Percentiles rank a stretch among this genome's conserved stretches.
Evolutionary conservation across 2,797 vertebrate species (phyloP).

Genomic region (Phoeniculus purpureus): DNA sequence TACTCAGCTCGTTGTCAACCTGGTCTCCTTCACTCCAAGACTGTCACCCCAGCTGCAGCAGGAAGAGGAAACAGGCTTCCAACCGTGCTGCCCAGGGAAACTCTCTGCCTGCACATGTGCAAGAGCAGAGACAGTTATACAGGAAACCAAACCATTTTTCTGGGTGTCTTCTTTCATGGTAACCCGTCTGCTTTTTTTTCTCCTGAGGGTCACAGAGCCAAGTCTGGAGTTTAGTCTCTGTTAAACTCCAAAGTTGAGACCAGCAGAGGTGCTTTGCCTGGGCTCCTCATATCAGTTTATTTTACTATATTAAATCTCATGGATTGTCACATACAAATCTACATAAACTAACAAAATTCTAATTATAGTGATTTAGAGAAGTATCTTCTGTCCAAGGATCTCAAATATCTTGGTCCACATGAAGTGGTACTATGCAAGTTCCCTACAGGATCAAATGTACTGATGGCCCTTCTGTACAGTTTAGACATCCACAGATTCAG

Average conservation of each 20-base stretch:
- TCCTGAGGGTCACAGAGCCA: neutral
- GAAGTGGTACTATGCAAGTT: neutral
- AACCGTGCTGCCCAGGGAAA: neutral
- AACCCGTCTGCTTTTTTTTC: neutral
- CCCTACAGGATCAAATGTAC: neutral
- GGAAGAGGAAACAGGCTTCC: slow-evolving; percentile 29
- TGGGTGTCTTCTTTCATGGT: neutral
- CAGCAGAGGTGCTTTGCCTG: neutral
- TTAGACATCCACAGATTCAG: slow-evolving; percentile 15
- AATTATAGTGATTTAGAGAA: neutral
- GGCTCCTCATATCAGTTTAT: neutral
- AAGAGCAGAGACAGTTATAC: neutral
- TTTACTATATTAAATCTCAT: neutral
- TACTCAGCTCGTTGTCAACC: slow-evolving; percentile 65
- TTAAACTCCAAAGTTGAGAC: neutral
- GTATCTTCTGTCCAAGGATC: neutral
- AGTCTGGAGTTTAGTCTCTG: neutral
- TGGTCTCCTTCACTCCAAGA: slow-evolving; percentile 7
- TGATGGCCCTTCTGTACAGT: neutral
- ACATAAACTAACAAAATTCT: neutral
- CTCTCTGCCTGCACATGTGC: neutral
- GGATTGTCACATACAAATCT: neutral
- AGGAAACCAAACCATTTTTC: neutral
- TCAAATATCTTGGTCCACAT: neutral
- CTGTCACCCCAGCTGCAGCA: neutral